Percentiles rank a stretch among this genome's conserved stretches.
Evolutionary conservation across 2,888 invertebrate genomes (phyloP).

Genomic region (Xiphydria camelus): DNA sequence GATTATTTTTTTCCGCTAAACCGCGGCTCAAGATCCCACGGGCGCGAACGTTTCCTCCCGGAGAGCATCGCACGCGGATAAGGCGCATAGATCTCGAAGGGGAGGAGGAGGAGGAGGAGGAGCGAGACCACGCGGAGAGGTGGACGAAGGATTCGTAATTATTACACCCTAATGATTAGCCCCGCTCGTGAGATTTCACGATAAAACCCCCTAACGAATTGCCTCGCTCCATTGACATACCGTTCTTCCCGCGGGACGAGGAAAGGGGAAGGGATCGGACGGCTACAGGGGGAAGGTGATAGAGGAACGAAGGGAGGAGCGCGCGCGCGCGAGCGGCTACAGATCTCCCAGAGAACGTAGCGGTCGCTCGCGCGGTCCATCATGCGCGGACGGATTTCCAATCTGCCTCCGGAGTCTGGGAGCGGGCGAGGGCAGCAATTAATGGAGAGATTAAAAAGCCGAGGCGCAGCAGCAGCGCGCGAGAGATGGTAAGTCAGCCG

Average conservation of each 20-base stretch:
- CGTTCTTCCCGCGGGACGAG: background rate
- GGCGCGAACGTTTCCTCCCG: too few species aligned
- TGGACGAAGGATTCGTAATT: too few species aligned
- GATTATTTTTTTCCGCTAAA: too few species aligned
- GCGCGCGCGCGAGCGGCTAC: background rate
- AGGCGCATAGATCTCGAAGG: too few species aligned
- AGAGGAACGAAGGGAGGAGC: slow-evolving; percentile 1
- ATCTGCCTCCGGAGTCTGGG: slow-evolving; percentile 21
- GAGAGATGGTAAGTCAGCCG: slow-evolving; percentile 2
- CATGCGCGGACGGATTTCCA: slow-evolving; percentile 35
- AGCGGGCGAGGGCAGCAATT: slow-evolving; percentile 28
- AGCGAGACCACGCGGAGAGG: too few species aligned
- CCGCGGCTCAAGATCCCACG: too few species aligned
- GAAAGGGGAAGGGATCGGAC: slow-evolving; percentile 11
- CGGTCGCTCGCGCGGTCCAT: slow-evolving; percentile 26
- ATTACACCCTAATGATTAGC: slow-evolving; percentile 24
- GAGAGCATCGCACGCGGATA: too few species aligned
- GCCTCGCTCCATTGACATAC: slow-evolving; percentile 16
- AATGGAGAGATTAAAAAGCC: slow-evolving; percentile 37
- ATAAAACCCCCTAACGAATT: slow-evolving; percentile 19
- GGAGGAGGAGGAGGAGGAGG: too few species aligned
- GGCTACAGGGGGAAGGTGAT: slow-evolving; percentile 2
- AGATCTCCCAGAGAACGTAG: background rate
- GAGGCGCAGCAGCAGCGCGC: slow-evolving; percentile 6
- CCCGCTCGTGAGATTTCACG: slow-evolving; percentile 16